Conservation (phyloP, 2,113 vertebrate genomes). For the Salvelinus sp. region DNA sequence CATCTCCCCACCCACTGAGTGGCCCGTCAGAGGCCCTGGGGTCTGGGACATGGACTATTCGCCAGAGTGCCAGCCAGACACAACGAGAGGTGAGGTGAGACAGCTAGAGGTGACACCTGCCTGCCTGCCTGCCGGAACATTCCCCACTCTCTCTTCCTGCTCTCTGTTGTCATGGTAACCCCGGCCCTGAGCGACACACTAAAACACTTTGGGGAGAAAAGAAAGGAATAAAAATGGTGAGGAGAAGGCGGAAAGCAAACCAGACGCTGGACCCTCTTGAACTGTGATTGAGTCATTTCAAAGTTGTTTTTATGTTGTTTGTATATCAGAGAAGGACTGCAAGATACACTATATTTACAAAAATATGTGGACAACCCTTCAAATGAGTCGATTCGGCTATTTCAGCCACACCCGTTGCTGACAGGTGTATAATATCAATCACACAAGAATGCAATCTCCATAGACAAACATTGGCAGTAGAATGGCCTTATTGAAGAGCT, state of each 20-base stretch:
- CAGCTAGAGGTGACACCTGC: constrained; percentile 85
- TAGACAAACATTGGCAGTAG: no score
- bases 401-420: no score
- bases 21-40: constrained; percentile 31
- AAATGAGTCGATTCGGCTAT: no score
- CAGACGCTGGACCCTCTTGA: background rate
- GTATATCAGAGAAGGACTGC: background rate
- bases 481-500: no score
- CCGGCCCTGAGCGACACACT: constrained; percentile 72
- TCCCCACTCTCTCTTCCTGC: constrained; percentile 29
- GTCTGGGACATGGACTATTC: constrained; percentile 13
- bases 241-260: background rate
- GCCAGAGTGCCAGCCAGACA: constrained; percentile 62
- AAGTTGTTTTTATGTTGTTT: background rate
- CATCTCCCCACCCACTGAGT: constrained; percentile 31
- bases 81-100: constrained; percentile 73
- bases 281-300: background rate
- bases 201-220: constrained; percentile 47
- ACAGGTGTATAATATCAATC: no score
- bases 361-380: no score
- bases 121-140: constrained; percentile 72
- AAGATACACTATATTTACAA: background rate
- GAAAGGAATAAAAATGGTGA: no score
- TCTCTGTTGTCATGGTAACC: constrained; percentile 85
- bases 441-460: no score